Base-by-base conservation (phyloP, 2,888 invertebrate genomes). In the Homarus gammarus region DNA sequence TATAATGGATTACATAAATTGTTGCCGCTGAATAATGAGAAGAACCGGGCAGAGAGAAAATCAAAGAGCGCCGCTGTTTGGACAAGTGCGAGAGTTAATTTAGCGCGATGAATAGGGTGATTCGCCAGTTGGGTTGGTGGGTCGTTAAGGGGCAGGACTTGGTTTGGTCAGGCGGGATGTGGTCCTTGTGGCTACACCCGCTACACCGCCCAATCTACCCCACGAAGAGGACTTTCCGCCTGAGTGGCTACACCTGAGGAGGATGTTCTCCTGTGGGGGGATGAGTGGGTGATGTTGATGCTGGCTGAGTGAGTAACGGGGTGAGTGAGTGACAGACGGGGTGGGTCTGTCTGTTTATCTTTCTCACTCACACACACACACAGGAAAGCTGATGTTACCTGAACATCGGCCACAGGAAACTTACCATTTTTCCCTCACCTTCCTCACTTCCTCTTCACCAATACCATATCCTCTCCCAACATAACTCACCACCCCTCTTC, bases 41-140 rank as follows among this genome's bases (percentile, higher is more conserved):
- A 36, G 49, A 36, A 64, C 27, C 56, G 33, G n/a, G 44, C 77
- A 49, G 33, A 27, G 78, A 78, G 70, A 51, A 49, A 86, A 68
- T 86, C 85, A 86, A 86, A 86, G 85, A 64, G 33, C 70, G 31
- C 85, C 85, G 85, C 85, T 86, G 85, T 86, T 86, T 86, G 85
- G 78, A 86, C 85, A 86, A 86, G 86, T 86, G 86, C 49, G 78
- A 56, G 86, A 79, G 86, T 79, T 86, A 86, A 86, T 86, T 79
- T 86, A 56, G 70, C 51, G 70, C 68, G 86, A 70, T 86, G 72
- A 79, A 86, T 79, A 56, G 79, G 72, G 86, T 86, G 77, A 85
- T 85, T 85, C 77, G 77, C 44, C 22, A 38, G 78, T 77, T 27
- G 36, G 33, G 38, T 31, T 27, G 40, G 27, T 73, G 44, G 40